Percentiles rank a stretch among this genome's conserved stretches.
phyloP scores from a whole-genome alignment of 2,113 vertebrate genomes.

The Osmerus mordax region DNA sequence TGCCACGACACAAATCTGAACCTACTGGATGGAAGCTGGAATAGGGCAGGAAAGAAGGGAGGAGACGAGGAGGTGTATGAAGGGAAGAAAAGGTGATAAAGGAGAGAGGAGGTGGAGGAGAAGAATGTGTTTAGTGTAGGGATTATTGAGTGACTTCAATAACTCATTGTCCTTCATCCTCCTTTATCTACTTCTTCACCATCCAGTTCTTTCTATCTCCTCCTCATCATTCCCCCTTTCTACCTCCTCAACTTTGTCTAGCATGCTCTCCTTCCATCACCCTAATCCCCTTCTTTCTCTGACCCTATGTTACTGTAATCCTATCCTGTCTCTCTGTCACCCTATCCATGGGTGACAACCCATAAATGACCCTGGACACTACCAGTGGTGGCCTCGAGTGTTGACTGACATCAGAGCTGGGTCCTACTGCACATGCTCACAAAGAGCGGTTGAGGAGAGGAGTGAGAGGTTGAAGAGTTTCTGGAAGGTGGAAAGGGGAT shows the following conservation, averaged over 20 bases:
- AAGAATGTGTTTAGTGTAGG: not conserved
- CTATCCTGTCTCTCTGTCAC: conserved; percentile 29
- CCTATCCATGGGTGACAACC: conserved; percentile 15
- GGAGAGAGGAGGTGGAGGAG: not conserved
- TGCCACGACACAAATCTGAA: conserved; percentile 83
- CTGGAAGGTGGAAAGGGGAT: not conserved
- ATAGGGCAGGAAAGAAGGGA: conserved; percentile 24
- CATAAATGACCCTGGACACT: conserved; percentile 20
- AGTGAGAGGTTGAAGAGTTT: not conserved
- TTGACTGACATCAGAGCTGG: conserved; percentile 2
- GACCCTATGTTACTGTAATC: conserved; percentile 36
- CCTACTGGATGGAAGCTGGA: conserved; percentile 84
- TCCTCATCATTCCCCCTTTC: not conserved
- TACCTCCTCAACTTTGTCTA: not conserved
- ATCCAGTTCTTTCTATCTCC: not conserved
- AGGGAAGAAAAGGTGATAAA: not conserved
- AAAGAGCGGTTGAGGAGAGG: not conserved
- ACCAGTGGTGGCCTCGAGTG: conserved; percentile 1
- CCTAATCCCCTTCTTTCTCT: conserved; percentile 14
- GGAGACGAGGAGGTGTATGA: not conserved
- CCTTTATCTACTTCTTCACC: not conserved
- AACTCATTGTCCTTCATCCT: too few species aligned
- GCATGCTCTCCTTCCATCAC: not conserved
- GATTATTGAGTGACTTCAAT: not conserved
- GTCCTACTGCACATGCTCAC: not conserved